phyloP scores from a whole-genome alignment of 2,113 vertebrate genomes.

The Anseranas semipalmata region DNA sequence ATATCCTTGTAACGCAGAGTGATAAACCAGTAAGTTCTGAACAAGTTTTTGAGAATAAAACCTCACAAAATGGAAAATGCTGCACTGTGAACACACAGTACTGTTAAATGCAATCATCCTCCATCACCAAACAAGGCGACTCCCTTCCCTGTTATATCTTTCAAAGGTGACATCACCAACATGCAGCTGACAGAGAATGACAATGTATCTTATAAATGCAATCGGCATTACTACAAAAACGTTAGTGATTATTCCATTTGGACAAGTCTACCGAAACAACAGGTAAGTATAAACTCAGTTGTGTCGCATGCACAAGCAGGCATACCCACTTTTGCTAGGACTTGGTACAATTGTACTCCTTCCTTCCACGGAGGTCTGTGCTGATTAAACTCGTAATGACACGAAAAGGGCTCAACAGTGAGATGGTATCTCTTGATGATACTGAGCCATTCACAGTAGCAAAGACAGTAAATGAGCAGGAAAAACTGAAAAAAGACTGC shows the following conservation, averaged over 20 bases:
- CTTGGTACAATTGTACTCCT: background rate
- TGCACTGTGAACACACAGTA: background rate
- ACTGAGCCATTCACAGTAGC: background rate
- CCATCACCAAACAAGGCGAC: background rate
- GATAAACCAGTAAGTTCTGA: background rate
- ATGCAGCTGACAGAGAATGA: background rate
- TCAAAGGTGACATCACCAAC: background rate
- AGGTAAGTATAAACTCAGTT: background rate
- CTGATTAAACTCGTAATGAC: slow-evolving; percentile 19
- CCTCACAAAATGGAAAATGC: background rate
- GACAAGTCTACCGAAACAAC: background rate
- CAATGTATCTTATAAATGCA: accelerated
- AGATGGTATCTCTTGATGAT: slow-evolving; percentile 18
- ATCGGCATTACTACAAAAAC: accelerated
- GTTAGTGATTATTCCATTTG: background rate
- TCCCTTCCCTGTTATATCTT: accelerated
- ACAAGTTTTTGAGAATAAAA: background rate
- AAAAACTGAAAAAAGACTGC: background rate
- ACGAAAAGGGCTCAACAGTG: slow-evolving; percentile 27
- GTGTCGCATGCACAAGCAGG: background rate
- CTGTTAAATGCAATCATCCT: background rate
- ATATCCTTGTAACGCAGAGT: background rate
- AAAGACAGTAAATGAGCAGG: background rate
- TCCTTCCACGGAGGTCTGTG: background rate
- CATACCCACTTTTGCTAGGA: background rate